Conservation (phyloP, 2,113 vertebrate genomes). For the Bombycilla garrulus region DNA sequence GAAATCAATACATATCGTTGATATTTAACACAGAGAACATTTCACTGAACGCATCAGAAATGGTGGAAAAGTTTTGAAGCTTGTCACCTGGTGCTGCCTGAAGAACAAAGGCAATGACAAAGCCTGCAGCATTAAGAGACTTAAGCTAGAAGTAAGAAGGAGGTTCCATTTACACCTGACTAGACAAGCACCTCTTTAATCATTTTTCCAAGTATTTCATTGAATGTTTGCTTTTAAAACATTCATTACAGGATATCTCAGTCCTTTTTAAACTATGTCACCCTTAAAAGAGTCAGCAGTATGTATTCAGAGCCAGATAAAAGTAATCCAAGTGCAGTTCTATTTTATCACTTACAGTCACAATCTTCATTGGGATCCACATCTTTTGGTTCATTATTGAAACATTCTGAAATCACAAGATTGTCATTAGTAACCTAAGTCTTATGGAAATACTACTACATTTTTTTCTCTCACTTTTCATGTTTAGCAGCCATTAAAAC, state of each 20-base stretch:
- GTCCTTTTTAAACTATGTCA: background rate
- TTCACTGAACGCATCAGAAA: background rate
- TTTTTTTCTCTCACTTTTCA: background rate
- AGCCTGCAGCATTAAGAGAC: background rate
- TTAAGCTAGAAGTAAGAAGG: background rate
- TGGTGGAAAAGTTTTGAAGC: background rate
- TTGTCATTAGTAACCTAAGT: background rate
- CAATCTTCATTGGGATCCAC: conserved; percentile 79
- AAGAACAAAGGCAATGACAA: background rate
- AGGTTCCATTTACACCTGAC: background rate
- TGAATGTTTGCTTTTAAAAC: background rate
- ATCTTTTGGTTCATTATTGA: conserved; percentile 87
- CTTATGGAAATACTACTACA: background rate
- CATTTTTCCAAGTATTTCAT: background rate
- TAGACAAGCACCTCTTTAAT: background rate
- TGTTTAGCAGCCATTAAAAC: background rate
- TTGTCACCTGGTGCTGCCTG: background rate
- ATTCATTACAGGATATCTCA: background rate
- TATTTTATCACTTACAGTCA: conserved; percentile 75
- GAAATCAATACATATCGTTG: background rate
- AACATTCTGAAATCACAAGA: conserved; percentile 81
- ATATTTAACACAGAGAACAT: background rate
- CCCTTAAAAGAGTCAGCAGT: background rate
- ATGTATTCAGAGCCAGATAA: background rate
- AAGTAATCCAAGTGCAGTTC: background rate